Percentiles rank a stretch among this genome's conserved stretches.
phyloP scores from a whole-genome alignment of 2,888 invertebrate species.

The Watsonalla cultraria region DNA sequence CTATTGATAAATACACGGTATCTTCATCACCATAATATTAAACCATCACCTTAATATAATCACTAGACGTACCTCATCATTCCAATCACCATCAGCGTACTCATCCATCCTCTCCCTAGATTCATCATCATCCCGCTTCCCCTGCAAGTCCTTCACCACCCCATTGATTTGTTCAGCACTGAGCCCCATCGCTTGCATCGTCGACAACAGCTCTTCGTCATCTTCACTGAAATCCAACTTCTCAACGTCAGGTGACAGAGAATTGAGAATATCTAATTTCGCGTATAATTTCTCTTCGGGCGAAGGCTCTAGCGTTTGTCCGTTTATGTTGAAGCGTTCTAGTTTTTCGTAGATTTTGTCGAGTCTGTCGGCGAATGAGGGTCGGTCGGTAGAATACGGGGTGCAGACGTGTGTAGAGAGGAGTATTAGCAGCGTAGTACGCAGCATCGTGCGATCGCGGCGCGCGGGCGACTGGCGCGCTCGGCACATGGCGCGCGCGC shows the following conservation, averaged over 20 bases:
- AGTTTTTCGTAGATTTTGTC: constrained; percentile 57
- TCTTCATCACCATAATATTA: too few species aligned
- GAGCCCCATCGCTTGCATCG: constrained; percentile 53
- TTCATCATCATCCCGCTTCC: constrained; percentile 34
- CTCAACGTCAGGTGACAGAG: constrained; percentile 43
- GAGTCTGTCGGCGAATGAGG: constrained; percentile 48
- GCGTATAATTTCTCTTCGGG: constrained; percentile 42
- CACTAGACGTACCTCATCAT: constrained; percentile 57
- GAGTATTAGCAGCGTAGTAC: constrained; percentile 40
- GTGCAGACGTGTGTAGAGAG: constrained; percentile 44
- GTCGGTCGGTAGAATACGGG: constrained; percentile 53
- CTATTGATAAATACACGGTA: not conserved
- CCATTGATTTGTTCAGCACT: constrained; percentile 52
- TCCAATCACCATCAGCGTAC: constrained; percentile 50
- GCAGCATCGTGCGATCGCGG: constrained; percentile 56
- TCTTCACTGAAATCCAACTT: constrained; percentile 46
- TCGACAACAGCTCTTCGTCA: constrained; percentile 55
- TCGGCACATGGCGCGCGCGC: constrained; percentile 30
- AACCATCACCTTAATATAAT: not conserved
- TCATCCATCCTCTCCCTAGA: constrained; percentile 39
- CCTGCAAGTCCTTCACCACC: constrained; percentile 53
- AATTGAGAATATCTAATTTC: constrained; percentile 55
- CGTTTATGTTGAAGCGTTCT: constrained; percentile 41
- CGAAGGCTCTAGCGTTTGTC: constrained; percentile 19
- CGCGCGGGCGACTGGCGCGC: constrained; percentile 39